Conservation (phyloP, 2,797 vertebrate genomes). For the Pseudochromis fuscus region DNA sequence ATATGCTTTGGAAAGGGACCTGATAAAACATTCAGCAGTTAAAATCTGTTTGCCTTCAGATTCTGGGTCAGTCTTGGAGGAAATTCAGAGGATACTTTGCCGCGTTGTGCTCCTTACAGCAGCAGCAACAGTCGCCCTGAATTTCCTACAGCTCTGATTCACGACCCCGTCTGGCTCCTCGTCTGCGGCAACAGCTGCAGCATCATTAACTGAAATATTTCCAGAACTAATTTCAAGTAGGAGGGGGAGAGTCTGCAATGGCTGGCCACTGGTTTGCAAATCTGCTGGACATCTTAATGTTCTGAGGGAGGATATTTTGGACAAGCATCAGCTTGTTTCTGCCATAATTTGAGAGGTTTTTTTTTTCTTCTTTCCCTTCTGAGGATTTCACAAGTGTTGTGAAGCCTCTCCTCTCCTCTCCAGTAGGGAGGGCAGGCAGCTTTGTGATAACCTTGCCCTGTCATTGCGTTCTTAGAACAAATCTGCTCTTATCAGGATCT, state of each 20-base stretch:
- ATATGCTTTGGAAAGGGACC: background rate
- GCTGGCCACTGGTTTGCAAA: constrained; percentile 3
- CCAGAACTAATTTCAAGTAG: background rate
- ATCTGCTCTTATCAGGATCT: constrained; percentile 84
- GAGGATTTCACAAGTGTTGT: constrained; percentile 45
- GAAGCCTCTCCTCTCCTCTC: constrained; percentile 43
- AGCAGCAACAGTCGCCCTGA: background rate
- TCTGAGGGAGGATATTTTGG: background rate
- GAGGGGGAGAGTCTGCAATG: background rate
- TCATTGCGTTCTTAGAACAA: constrained; percentile 85
- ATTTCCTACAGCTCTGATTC: background rate
- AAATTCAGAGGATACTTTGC: too few species aligned
- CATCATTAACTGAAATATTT: background rate
- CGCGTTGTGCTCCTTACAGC: too few species aligned
- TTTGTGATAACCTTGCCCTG: constrained; percentile 85
- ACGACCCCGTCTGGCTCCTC: background rate
- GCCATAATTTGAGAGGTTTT: constrained; percentile 19
- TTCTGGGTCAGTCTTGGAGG: background rate
- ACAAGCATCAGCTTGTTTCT: constrained; percentile 16
- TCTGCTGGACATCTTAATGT: background rate
- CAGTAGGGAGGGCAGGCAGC: constrained; percentile 62
- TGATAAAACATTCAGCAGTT: background rate
- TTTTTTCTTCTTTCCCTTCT: constrained; percentile 15
- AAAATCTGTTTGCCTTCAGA: background rate
- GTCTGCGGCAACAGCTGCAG: background rate